phyloP scores from a whole-genome alignment of 2,888 invertebrate species.

The Epistrophe eligans region DNA sequence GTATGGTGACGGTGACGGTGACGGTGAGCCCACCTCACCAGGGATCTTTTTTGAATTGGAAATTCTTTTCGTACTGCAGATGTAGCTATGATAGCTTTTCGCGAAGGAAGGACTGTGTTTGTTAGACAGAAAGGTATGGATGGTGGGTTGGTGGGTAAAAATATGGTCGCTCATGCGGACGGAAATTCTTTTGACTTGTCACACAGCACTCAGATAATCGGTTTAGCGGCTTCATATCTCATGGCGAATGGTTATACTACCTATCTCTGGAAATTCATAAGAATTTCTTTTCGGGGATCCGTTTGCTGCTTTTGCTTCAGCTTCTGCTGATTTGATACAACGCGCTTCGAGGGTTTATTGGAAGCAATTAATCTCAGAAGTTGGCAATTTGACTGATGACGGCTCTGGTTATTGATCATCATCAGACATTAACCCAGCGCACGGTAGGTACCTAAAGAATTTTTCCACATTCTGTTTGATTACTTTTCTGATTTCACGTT shows the following conservation, averaged over 20 bases:
- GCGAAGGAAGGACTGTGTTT: slow-evolving; percentile 26
- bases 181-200: slow-evolving; percentile 70
- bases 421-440: neutral
- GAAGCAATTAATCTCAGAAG: slow-evolving; percentile 64
- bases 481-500: slow-evolving; percentile 28
- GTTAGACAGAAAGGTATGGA: slow-evolving; percentile 42
- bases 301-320: neutral
- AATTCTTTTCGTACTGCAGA: slow-evolving; percentile 61
- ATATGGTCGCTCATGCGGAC: slow-evolving; percentile 36
- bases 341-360: slow-evolving; percentile 44
- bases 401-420: slow-evolving; percentile 57
- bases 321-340: slow-evolving; percentile 39
- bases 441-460: slow-evolving; percentile 17
- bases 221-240: slow-evolving; percentile 33
- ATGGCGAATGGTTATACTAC: slow-evolving; percentile 33
- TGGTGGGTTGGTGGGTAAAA: slow-evolving; percentile 38
- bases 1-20: neutral
- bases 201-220: slow-evolving; percentile 62
- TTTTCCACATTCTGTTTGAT: slow-evolving; percentile 26
- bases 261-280: slow-evolving; percentile 56
- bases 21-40: slow-evolving; percentile 21
- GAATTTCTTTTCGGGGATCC: slow-evolving; percentile 54
- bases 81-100: slow-evolving; percentile 29
- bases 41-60: slow-evolving; percentile 61
- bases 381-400: slow-evolving; percentile 59